Percentiles rank a stretch among this genome's conserved stretches.
Evolutionary conservation across 1,140 invertebrate genomes (phyloP).

Genomic region (Parasteatoda tepidariorum): DNA sequence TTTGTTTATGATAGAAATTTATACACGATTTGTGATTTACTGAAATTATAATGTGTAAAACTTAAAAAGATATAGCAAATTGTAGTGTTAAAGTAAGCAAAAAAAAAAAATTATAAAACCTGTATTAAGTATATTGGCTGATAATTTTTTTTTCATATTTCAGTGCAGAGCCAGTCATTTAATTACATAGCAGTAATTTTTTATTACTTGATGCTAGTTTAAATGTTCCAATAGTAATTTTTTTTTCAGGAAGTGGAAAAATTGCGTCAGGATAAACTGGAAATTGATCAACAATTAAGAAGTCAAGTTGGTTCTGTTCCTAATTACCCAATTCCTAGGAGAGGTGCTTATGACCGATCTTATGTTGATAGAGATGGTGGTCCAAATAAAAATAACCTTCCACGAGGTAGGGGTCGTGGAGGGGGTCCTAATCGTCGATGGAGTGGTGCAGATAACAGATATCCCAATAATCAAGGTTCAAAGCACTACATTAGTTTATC

Average conservation of each 20-base stretch:
- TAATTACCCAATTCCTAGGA: constrained; percentile 51
- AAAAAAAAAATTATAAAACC: too few relatives aligned
- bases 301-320: constrained; percentile 77
- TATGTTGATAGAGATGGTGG: constrained; percentile 60
- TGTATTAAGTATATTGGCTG: too few relatives aligned
- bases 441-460: constrained; percentile 45
- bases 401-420: constrained; percentile 64
- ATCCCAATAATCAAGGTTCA: constrained; percentile 34
- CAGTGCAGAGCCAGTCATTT: too few relatives aligned
- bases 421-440: constrained; percentile 62
- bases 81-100: too few relatives aligned
- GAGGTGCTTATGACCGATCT: constrained; percentile 41
- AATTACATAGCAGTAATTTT: too few relatives aligned
- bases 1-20: too few relatives aligned
- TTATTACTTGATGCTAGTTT: background rate
- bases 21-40: too few relatives aligned
- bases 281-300: constrained; percentile 93
- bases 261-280: constrained; percentile 90
- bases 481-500: background rate
- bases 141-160: too few relatives aligned
- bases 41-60: too few relatives aligned
- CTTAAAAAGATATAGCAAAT: too few relatives aligned
- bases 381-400: constrained; percentile 62
- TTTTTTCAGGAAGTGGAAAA: constrained; percentile 87
- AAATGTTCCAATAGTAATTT: background rate